Base-by-base conservation (phyloP, 92 coral and sea anemone species). In the Parazoanthus darwini region DNA sequence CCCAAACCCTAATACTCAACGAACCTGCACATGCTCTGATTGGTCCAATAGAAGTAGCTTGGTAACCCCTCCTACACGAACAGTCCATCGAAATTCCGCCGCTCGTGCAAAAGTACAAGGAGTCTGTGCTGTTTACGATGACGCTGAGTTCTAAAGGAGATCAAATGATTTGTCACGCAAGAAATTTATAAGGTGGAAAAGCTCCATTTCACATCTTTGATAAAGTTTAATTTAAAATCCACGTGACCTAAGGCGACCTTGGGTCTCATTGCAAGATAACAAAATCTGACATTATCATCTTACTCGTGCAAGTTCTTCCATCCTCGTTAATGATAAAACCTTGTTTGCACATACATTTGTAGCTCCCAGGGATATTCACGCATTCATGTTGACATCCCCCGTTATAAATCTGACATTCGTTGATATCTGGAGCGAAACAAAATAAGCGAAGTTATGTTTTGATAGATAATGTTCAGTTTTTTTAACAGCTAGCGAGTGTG, bases 351-450 rank as follows among this genome's bases (percentile, higher is more conserved):
- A 23, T 77, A 35, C 80, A 77, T 77, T 42, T 77, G 80, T 77
- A 77, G 29, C 80, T 77, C 29, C 80, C 80, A 8, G 56, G 80
- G 54, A 42, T 15, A 77, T 77, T 77, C 36, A 77, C 54, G 16
- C 80, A 77, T 42, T 77, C 58, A 77, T 77, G 80, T 8, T 77
- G 80, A 8, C 80, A 77, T 77, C 80, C 80, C 3, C 80, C 80
- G 44, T 46, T 77, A 18, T 77, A 77, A 39, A 77, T 42, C 5
- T 18, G 9, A n/a, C 80, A 77, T 77, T 77, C 80, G 13, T 77
- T 77, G 80, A 77, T 77, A 77, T 77, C 80, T 77, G 4, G 54
- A 10, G 29, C 8, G 3, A 77, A 77, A 22, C 38, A 39, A 77
- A 42, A 3, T 9, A 77, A 77, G 23, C 79, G 6, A 75, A 35